phyloP scores from a whole-genome alignment of 1,140 invertebrate species.

The Hestina assimilis region DNA sequence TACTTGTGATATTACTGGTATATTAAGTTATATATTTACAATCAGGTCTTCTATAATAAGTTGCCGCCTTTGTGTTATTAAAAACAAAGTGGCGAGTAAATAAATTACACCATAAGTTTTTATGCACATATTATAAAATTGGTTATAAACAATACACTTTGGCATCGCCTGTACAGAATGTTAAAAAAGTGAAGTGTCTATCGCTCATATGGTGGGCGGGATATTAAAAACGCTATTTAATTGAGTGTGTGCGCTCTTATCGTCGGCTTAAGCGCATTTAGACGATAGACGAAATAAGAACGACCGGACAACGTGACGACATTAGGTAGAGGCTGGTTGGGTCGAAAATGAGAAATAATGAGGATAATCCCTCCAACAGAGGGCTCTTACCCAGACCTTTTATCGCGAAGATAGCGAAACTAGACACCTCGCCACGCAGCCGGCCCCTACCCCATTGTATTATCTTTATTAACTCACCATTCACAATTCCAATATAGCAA shows the following conservation, averaged over 20 bases:
- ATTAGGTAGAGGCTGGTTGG: constrained; percentile 36
- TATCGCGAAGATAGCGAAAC: constrained; percentile 63
- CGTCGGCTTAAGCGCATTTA: constrained; percentile 1
- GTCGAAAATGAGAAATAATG: constrained; percentile 60
- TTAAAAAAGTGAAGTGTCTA: background rate
- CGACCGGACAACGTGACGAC: constrained; percentile 36
- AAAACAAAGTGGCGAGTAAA: too few relatives aligned
- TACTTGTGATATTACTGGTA: too few relatives aligned
- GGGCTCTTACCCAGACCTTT: constrained; percentile 41
- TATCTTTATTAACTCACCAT: constrained; percentile 62
- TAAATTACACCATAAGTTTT: too few relatives aligned
- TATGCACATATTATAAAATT: too few relatives aligned
- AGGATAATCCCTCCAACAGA: constrained; percentile 55
- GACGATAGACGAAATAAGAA: constrained; percentile 33
- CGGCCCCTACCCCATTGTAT: constrained; percentile 43
- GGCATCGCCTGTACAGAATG: background rate
- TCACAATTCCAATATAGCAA: constrained; percentile 60
- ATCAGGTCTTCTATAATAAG: too few relatives aligned
- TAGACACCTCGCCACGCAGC: constrained; percentile 52
- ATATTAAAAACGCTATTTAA: background rate
- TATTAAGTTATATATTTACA: too few relatives aligned
- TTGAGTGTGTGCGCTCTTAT: background rate
- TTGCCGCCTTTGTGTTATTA: too few relatives aligned
- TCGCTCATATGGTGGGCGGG: background rate
- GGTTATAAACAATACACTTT: too few relatives aligned